Conservation (phyloP, 2,797 vertebrate genomes). For the Hozukius guyotensis region DNA sequence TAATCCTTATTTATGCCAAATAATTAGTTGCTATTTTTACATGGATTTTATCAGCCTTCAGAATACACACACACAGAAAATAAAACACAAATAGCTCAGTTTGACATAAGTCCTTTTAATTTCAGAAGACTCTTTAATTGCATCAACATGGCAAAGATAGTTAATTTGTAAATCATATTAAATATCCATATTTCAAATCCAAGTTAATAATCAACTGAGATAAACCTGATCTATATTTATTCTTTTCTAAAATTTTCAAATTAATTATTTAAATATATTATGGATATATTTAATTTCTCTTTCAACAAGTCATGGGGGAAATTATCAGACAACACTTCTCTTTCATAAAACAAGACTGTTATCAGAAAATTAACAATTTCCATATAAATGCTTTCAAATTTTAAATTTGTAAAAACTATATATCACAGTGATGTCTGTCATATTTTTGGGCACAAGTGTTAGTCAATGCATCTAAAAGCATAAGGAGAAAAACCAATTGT, state of each 20-base stretch:
- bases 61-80: neutral
- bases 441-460: slow-evolving; percentile 59
- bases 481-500: slow-evolving; percentile 22
- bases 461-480: slow-evolving; percentile 51
- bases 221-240: slow-evolving; percentile 20
- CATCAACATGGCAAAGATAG: slow-evolving; percentile 73
- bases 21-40: neutral
- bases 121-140: slow-evolving; percentile 69
- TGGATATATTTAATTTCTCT: slow-evolving; percentile 43
- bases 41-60: neutral
- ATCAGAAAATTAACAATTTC: slow-evolving; percentile 63
- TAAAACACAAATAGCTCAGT: neutral
- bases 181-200: slow-evolving; percentile 56
- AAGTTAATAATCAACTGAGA: slow-evolving; percentile 44
- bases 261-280: slow-evolving; percentile 54
- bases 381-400: slow-evolving; percentile 71
- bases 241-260: slow-evolving; percentile 43
- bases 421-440: slow-evolving; percentile 81
- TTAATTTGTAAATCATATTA: slow-evolving; percentile 62
- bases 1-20: neutral
- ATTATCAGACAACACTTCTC: slow-evolving; percentile 60
- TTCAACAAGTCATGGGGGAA: slow-evolving; percentile 37
- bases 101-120: slow-evolving; percentile 70
- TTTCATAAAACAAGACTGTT: slow-evolving; percentile 53
- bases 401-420: slow-evolving; percentile 70